phyloP scores from a whole-genome alignment of 2,797 vertebrate genomes.

The Coluber constrictor region DNA sequence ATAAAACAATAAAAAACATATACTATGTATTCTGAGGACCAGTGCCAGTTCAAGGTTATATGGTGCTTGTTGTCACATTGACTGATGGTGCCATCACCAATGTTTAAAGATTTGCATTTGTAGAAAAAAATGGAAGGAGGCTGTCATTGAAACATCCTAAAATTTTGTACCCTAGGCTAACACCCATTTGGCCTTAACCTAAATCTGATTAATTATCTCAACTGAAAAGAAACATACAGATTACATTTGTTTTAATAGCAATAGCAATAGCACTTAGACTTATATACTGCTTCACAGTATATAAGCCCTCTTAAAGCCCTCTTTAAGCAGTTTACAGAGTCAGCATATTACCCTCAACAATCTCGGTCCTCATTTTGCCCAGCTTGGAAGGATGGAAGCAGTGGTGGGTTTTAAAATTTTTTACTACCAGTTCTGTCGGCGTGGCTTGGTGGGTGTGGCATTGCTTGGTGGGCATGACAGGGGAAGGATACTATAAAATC shows the following conservation, averaged over 20 bases:
- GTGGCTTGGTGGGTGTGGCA: no score
- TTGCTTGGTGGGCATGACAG: no score
- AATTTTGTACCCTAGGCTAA: not conserved
- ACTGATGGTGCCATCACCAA: not conserved
- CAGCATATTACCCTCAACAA: no score
- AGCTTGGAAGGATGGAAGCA: no score
- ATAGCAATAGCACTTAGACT: no score
- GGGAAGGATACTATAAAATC: no score
- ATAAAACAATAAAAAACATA: not conserved
- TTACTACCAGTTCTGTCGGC: no score
- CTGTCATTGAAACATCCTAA: not conserved
- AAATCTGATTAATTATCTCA: not conserved
- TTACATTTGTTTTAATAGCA: not conserved
- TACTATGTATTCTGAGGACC: not conserved
- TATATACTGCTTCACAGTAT: no score
- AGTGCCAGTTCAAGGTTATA: not conserved
- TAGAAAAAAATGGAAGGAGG: not conserved
- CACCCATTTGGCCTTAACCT: not conserved
- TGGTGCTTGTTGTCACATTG: not conserved
- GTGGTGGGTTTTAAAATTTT: no score
- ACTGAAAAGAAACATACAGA: not conserved
- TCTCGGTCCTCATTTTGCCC: no score
- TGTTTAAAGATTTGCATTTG: not conserved
- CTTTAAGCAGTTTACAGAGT: no score
- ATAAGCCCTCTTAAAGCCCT: no score